Percentiles rank a stretch among this genome's conserved stretches.
Evolutionary conservation across 1,140 invertebrate species (phyloP).

Genomic region (Lepidurus apus): DNA sequence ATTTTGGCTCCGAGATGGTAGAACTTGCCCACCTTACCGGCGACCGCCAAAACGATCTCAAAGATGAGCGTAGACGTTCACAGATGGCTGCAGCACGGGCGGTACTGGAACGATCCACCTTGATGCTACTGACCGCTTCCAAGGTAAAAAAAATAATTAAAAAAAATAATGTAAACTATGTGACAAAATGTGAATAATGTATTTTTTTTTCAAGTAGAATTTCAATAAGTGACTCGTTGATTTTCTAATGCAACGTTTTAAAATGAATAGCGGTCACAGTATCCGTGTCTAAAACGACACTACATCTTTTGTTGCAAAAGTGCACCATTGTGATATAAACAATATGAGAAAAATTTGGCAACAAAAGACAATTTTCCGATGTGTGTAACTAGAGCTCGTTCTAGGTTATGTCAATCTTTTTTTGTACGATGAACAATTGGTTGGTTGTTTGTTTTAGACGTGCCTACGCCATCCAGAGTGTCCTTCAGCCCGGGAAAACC

Average conservation of each 20-base stretch:
- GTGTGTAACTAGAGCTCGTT: background rate
- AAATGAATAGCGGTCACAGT: no score
- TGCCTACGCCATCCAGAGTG: constrained; percentile 93
- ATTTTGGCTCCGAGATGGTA: constrained; percentile 98
- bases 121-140: constrained; percentile 93
- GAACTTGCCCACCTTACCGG: constrained; percentile 90
- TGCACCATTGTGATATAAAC: no score
- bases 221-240: no score
- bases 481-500: constrained; percentile 82
- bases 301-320: no score
- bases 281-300: no score
- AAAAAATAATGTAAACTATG: no score
- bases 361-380: background rate
- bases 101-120: constrained; percentile 93
- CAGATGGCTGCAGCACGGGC: constrained; percentile 93
- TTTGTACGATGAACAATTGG: background rate
- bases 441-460: constrained; percentile 50
- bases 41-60: constrained; percentile 75
- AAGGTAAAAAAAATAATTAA: constrained; percentile 60
- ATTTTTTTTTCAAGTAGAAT: no score
- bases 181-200: no score
- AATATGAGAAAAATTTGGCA: background rate
- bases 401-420: background rate
- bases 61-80: constrained; percentile 87
- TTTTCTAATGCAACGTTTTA: no score